phyloP scores from a whole-genome alignment of 2,888 invertebrate species.

The Danaus chrysippus region DNA sequence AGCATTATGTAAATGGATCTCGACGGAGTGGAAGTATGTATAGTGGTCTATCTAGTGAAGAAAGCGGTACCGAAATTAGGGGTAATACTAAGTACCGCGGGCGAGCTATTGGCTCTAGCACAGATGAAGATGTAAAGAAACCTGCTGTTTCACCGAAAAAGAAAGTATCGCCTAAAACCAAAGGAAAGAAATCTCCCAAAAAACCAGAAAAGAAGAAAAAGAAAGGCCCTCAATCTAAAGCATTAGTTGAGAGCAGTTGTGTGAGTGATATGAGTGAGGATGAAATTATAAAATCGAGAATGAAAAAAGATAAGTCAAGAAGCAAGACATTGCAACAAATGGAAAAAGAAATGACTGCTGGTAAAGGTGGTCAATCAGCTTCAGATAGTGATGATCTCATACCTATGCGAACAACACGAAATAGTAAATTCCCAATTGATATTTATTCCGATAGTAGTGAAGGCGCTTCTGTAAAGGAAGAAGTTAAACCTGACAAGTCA shows the following conservation, averaged over 20 bases:
- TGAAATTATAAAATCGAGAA: constrained; percentile 61
- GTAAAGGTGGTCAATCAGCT: constrained; percentile 75
- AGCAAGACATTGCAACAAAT: constrained; percentile 84
- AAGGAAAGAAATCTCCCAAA: constrained; percentile 63
- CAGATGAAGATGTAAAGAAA: constrained; percentile 78
- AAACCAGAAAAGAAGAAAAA: constrained; percentile 75
- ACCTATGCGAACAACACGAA: constrained; percentile 79
- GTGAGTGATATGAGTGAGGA: constrained; percentile 83
- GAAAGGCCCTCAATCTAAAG: constrained; percentile 67
- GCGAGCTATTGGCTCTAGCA: constrained; percentile 74
- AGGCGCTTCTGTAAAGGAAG: constrained; percentile 47
- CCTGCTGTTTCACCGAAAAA: constrained; percentile 65
- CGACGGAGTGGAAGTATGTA: constrained; percentile 82
- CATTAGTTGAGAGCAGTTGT: constrained; percentile 79
- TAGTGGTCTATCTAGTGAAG: constrained; percentile 79
- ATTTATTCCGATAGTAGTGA: constrained; percentile 91
- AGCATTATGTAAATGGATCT: constrained; percentile 87
- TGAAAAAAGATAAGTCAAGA: constrained; percentile 68
- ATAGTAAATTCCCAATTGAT: constrained; percentile 81
- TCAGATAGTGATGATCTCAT: constrained; percentile 90
- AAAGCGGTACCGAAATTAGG: constrained; percentile 63
- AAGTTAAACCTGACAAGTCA: constrained; percentile 74
- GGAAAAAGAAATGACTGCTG: constrained; percentile 85
- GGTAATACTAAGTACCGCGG: constrained; percentile 56
- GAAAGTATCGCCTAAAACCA: constrained; percentile 67